Evolutionary conservation across 37 sponge, comb jelly and placozoan genomes (phyloP), one percentile per base, ranked within the genome.

Genomic region (Diacarnus erythraeanus): DNA sequence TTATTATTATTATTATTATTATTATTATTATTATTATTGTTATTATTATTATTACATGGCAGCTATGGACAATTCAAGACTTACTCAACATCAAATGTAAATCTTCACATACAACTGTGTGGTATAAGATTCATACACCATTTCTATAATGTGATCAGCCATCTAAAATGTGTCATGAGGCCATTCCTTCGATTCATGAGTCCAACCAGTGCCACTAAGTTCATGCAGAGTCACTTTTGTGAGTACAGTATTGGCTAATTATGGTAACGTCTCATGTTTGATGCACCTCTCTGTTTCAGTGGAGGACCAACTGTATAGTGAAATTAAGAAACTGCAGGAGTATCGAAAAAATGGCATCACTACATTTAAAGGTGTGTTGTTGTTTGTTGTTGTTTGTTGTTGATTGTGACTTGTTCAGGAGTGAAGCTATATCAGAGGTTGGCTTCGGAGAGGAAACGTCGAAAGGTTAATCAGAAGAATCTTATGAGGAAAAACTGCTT

Each of bases 131-230:
- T 36, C 38, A 2, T 9, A 20, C 35, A 36, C 5, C 38, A 69
- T 33, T 31, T 69, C 10, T 33, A 10, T 33, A 3, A 36, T 17
- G 29, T 22, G 51, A 21, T 37, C 72, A 93, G 94, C 74, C 43
- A 64, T 20, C 30, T 85, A 2, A 74, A 78, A 70, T 35, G 42
- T 20, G 23, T 63, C 25, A 26, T 75, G 56, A 63, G 69, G 21
- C 86, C 90, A 5, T 93, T 88, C 71, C 79, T 89, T 77, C 71
- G 90, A 66, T 81, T 93, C 35, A 69, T 86, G 64, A 56, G 75
- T 54, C 87, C 94, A 22, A 51, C 73, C 4, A 83, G 77, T 35
- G 85, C 89, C 17, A 84, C 83, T 26, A 86, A 80, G 36, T 77
- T 89, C n/a, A 57, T 90, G 2, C 91, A 90, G 64, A 79, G 88